Evolutionary conservation across 2,113 vertebrate species (phyloP).

Genomic region (Aplodontia rufa): DNA sequence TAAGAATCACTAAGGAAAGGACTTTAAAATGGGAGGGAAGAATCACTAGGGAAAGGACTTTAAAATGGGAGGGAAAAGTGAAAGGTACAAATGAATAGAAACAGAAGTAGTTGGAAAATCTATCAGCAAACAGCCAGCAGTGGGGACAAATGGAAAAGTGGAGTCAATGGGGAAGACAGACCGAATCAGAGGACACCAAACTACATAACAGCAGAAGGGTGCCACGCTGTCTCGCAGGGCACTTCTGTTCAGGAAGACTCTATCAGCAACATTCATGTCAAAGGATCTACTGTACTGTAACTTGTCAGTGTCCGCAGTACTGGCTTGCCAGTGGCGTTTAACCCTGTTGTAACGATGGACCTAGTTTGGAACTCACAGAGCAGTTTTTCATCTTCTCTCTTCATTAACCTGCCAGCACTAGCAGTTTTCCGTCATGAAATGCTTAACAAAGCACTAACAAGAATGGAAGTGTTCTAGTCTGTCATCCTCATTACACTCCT

Average conservation of each 20-base stretch:
- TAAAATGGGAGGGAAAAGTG: background rate
- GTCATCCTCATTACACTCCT: background rate
- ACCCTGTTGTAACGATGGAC: constrained; percentile 18
- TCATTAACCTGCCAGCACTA: constrained; percentile 26
- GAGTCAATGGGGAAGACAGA: background rate
- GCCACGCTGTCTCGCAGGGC: background rate
- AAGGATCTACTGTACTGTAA: background rate
- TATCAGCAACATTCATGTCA: background rate
- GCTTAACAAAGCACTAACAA: background rate
- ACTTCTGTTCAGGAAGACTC: background rate
- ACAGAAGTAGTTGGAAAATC: background rate
- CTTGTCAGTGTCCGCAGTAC: background rate
- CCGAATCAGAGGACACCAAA: background rate
- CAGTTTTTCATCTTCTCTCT: constrained; percentile 11
- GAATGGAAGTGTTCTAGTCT: constrained; percentile 5
- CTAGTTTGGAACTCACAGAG: constrained; percentile 7
- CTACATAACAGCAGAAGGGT: background rate
- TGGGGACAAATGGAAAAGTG: background rate
- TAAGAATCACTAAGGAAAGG: no score
- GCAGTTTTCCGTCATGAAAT: constrained; percentile 33
- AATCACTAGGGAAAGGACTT: background rate
- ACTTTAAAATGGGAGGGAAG: background rate
- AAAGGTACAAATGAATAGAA: background rate
- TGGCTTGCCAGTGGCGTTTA: constrained; percentile 13
- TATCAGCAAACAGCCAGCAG: background rate